Evolutionary conservation across 2,888 invertebrate genomes (phyloP).

Genomic region (Nudaria mundana): DNA sequence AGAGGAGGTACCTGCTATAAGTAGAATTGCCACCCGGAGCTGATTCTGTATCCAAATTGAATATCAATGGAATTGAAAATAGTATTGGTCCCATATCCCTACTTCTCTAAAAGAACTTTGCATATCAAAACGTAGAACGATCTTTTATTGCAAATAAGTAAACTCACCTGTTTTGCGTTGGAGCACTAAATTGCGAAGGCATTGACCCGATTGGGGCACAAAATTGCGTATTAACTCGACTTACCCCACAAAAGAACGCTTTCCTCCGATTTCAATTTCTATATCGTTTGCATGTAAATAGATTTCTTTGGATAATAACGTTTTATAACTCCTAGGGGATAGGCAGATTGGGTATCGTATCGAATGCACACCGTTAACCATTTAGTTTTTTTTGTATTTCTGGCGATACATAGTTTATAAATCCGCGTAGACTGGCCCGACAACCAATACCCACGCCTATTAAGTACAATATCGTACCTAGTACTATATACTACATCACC

Average conservation of each 20-base stretch:
- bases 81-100: conserved; percentile 47
- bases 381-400: too few relatives aligned
- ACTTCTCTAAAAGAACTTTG: conserved; percentile 53
- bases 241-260: conserved; percentile 30
- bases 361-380: too few relatives aligned
- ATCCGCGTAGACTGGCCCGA: too few relatives aligned
- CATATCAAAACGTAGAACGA: conserved; percentile 66
- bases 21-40: conserved; percentile 58
- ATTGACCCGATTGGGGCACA: conserved; percentile 36
- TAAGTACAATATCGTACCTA: too few relatives aligned
- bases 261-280: conserved; percentile 18
- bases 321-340: too few relatives aligned
- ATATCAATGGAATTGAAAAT: conserved; percentile 64
- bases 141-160: conserved; percentile 58
- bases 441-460: too few relatives aligned
- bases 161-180: conserved; percentile 37
- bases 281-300: conserved; percentile 20
- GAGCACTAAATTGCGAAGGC: too few relatives aligned
- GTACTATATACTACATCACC: too few relatives aligned
- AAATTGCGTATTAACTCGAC: too few relatives aligned
- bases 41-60: conserved; percentile 62
- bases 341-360: too few relatives aligned
- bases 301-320: conserved; percentile 10
- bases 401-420: too few relatives aligned
- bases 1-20: too few relatives aligned